Base-by-base conservation (phyloP, 2,888 invertebrate genomes). In the Acholoe squamosa region DNA sequence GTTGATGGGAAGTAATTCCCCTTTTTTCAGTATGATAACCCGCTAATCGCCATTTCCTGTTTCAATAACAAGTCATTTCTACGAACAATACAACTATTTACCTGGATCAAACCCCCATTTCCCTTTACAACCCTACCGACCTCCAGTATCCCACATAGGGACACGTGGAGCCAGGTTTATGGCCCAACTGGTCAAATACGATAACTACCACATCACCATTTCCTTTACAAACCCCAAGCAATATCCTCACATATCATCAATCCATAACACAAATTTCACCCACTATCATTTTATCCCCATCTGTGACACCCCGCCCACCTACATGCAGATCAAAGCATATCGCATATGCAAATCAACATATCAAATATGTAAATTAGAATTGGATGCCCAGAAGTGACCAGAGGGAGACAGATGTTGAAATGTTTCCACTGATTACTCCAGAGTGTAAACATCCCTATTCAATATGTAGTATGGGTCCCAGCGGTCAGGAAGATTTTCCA, bases 71-170 rank as follows among this genome's bases (percentile, higher is more conserved):
- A 43, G 43, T 43, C 10, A 61, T 61, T 61, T 3, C 12, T 61
- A 61, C 61, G 19, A 61, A n/a, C n/a, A n/a, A n/a, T n/a, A n/a
- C n/a, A n/a, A n/a, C n/a, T n/a, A n/a, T n/a, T 3, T 61, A 61
- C 71, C 71, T 71, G 71, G 16, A 28, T 28, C 71, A 71, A 71
- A 71, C 71, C 71, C 71, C 71, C 71, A 71, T 71, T 28, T 71
- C 61, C 12, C 3, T n/a, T 3, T n/a, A n/a, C 61, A n/a, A n/a
- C 43, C 43, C 43, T 7, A 3, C 43, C 3, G 43, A 43, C 43
- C 43, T 43, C 43, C 43, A 43, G 43, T 3, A 43, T 3, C 5
- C 43, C 43, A 43, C 10, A 43, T 43, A 3, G 10, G 3, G 10
- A 43, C 43, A 43, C 43, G 43, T 43, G 43, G 43, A 10, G 43